Conservation (phyloP, 2,797 vertebrate species). For the Florisuga fusca region DNA sequence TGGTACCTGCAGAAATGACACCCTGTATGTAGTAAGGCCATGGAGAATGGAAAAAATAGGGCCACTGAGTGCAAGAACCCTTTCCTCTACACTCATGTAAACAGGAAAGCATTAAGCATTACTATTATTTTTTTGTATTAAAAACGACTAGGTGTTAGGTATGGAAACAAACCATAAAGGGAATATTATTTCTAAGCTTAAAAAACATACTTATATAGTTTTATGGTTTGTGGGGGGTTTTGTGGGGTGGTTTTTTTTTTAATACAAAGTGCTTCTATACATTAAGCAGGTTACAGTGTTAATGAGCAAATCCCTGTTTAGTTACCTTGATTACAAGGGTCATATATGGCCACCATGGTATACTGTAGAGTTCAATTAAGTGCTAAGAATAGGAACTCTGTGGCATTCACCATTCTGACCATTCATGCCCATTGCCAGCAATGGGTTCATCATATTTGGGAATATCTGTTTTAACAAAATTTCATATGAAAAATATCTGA, state of each 20-base stretch:
- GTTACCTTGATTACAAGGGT: slow-evolving; percentile 69
- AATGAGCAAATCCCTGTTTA: slow-evolving; percentile 79
- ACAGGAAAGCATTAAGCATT: slow-evolving; percentile 37
- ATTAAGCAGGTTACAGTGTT: slow-evolving; percentile 82
- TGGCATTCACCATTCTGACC: neutral
- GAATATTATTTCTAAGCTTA: slow-evolving; percentile 78
- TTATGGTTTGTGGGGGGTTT: neutral
- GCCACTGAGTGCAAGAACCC: slow-evolving; percentile 25
- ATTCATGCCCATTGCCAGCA: slow-evolving; percentile 66
- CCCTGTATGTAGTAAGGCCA: slow-evolving; percentile 55
- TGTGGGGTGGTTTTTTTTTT: slow-evolving; percentile 34
- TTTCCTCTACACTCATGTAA: slow-evolving; percentile 52
- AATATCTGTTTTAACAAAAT: slow-evolving; percentile 67
- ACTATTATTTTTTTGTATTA: slow-evolving; percentile 43
- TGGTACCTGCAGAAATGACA: slow-evolving; percentile 35
- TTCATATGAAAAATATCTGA: slow-evolving; percentile 55
- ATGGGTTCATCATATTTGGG: slow-evolving; percentile 56
- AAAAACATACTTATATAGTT: slow-evolving; percentile 77
- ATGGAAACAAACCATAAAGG: slow-evolving; percentile 77
- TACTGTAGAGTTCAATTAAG: slow-evolving; percentile 25
- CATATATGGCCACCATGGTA: slow-evolving; percentile 32
- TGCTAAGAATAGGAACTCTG: slow-evolving; percentile 39
- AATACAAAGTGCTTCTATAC: slow-evolving; percentile 86
- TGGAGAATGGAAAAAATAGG: slow-evolving; percentile 51
- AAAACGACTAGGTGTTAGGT: slow-evolving; percentile 64